Evolutionary conservation across 1,140 invertebrate genomes (phyloP), one percentile per base, ranked within the genome.

Genomic region (Pantala flavescens): DNA sequence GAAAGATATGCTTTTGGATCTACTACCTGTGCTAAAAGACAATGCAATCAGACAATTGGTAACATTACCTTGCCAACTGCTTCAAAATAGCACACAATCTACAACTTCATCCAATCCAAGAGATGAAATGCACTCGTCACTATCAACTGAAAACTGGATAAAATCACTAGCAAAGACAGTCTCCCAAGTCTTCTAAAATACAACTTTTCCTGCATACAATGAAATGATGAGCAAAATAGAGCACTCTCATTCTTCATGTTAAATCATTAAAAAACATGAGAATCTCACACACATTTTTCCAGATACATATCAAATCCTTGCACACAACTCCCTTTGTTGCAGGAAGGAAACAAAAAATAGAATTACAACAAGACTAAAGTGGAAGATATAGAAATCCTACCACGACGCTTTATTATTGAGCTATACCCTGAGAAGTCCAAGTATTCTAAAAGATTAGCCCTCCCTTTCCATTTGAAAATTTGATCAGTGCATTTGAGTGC

Each of bases 381-480:
- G 49, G 49, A 63, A 63, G 49, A 63, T 63, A 63, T 21, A 63
- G 49, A 63, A 21, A 63, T 63, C n/a, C 49, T 63, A 63, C 49
- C 49, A 63, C 49, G 12, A 63, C n/a, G 49, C n/a, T 63, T 63
- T 63, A 63, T 63, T 63, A 63, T 63, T 63, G 49, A 63, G 49
- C 49, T 63, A 63, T 63, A 63, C 49, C 49, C 49, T 63, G 49
- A 63, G 49, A 63, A 63, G 49, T 63, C 49, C 49, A 63, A 63
- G 49, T 63, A 63, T 63, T 63, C 49, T 63, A 63, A 63, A 19
- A 63, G 28, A 19, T 63, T 63, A 63, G 49, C 49, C 49, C 49
- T 63, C n/a, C 49, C 14, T 63, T 63, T 63, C 49, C 14, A 63
- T 63, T 19, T 63, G 49, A 63, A 63, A 63, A 19, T 63, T 63